These are phyloP conservation scores for Mastomys coucha DNA, from an alignment of 2,113 vertebrate genomes.

Conservation along the genomic window DNA sequence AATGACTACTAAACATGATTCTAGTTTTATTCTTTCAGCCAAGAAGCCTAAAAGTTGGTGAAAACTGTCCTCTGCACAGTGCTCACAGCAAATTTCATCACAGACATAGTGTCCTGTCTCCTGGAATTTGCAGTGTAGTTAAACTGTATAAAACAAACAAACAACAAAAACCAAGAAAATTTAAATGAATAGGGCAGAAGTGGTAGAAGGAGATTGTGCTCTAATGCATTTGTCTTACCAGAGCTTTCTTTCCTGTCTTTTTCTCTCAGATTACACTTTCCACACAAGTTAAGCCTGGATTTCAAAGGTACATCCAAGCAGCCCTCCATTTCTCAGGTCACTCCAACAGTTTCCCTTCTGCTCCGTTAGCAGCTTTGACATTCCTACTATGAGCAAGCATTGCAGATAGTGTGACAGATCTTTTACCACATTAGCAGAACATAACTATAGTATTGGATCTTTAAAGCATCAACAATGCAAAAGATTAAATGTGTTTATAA, in stretches of 20 bases:
- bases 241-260: neutral
- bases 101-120: neutral
- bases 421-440: neutral
- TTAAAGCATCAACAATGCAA: neutral
- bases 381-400: neutral
- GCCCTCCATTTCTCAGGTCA: neutral
- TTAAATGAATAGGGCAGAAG: neutral
- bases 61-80: neutral
- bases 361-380: neutral
- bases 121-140: neutral
- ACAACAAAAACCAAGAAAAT: neutral
- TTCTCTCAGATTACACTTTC: neutral
- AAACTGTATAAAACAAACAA: neutral
- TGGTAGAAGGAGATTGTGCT: neutral
- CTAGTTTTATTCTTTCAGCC: neutral
- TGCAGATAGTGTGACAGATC: neutral
- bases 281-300: neutral
- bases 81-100: neutral
- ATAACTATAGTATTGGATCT: neutral
- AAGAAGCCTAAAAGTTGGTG: neutral
- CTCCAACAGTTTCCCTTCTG: neutral
- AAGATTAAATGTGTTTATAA: neutral
- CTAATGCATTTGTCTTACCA: neutral
- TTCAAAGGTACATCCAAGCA: neutral
- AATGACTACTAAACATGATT: neutral